These are phyloP conservation scores for Columba guinea DNA, from an alignment of 2,797 vertebrate species.

Conservation along the genomic window DNA sequence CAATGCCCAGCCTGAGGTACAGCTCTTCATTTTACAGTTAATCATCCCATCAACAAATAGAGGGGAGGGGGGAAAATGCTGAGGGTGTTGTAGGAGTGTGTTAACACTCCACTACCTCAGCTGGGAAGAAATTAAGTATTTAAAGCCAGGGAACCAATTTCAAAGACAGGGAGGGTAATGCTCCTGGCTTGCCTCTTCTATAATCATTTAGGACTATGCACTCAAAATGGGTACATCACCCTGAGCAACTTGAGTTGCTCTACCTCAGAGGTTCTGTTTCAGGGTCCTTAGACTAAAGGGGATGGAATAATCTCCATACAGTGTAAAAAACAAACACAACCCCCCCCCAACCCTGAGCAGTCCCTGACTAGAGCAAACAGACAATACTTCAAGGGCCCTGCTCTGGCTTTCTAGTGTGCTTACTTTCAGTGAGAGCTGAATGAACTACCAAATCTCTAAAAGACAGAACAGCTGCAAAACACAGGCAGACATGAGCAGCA, in stretches of 20 bases:
- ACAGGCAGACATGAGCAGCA: constrained; percentile 68
- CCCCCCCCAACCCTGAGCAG: background rate
- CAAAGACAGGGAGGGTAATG: background rate
- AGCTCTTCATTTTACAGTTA: background rate
- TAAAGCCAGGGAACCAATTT: background rate
- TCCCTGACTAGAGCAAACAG: background rate
- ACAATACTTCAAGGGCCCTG: background rate
- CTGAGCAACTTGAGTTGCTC: background rate
- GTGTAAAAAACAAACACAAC: background rate
- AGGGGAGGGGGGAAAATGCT: background rate
- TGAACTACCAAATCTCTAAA: background rate
- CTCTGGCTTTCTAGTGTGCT: background rate
- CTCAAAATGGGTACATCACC: background rate
- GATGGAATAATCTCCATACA: background rate
- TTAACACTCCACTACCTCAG: background rate
- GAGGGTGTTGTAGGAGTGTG: background rate
- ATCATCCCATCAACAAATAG: background rate
- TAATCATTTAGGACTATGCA: background rate
- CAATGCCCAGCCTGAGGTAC: background rate
- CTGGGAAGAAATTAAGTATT: background rate
- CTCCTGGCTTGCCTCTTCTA: background rate
- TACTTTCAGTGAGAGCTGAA: background rate
- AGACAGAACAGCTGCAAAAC: constrained; percentile 61
- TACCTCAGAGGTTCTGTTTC: background rate
- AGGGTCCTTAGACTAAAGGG: background rate